These are phyloP conservation scores for Megalurothrips usitatus DNA, from an alignment of 2,888 invertebrate species.

Conservation along the genomic window DNA sequence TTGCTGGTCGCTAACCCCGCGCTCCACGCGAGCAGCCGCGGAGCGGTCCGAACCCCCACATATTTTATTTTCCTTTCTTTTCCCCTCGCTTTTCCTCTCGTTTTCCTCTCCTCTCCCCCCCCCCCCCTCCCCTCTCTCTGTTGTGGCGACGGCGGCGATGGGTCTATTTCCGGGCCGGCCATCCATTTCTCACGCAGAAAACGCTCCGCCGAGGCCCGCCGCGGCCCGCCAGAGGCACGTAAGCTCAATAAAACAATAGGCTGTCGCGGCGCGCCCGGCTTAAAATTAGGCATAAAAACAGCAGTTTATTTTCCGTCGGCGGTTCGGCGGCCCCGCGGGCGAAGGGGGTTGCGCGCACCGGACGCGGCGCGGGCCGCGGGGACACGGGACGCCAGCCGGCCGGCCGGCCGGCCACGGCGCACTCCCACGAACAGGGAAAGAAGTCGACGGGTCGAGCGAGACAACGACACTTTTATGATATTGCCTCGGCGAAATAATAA, in stretches of 20 bases:
- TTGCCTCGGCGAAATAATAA: too few relatives aligned
- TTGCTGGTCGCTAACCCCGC: too few relatives aligned
- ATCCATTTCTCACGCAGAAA: constrained; percentile 3
- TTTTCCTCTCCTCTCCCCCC: not conserved
- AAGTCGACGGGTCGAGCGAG: too few relatives aligned
- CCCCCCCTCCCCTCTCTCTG: not conserved
- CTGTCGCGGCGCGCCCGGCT: not conserved
- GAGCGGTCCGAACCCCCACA: not conserved
- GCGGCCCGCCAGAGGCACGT: not conserved
- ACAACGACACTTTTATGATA: too few relatives aligned
- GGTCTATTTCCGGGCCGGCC: constrained; percentile 17
- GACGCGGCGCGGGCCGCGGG: too few relatives aligned
- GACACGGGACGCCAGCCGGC: too few relatives aligned
- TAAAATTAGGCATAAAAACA: constrained; percentile 25
- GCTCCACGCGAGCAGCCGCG: not conserved
- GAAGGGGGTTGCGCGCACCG: not conserved
- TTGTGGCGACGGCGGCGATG: constrained; percentile 1
- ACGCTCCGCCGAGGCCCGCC: not conserved
- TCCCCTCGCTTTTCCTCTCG: not conserved
- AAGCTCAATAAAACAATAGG: constrained; percentile 22
- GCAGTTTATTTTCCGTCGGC: not conserved
- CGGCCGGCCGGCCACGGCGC: too few relatives aligned
- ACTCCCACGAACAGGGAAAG: too few relatives aligned
- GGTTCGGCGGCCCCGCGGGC: not conserved
- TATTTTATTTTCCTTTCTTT: not conserved